phyloP scores from a whole-genome alignment of 2,113 vertebrate genomes.

The Bubo blakistoni region DNA sequence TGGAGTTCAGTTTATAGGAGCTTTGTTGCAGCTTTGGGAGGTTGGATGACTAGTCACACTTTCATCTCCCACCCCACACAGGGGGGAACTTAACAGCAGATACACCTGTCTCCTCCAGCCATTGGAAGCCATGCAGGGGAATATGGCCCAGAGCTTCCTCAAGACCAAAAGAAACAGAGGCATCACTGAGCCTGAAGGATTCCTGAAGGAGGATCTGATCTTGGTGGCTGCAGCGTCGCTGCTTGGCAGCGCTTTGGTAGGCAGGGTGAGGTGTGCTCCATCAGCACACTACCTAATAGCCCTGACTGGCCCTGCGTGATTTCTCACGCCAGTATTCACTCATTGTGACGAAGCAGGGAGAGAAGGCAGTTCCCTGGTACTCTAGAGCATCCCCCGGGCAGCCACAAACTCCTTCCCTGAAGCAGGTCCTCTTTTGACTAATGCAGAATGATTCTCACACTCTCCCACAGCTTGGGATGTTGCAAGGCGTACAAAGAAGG shows the following conservation, averaged over 20 bases:
- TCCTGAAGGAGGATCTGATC: background rate
- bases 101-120: background rate
- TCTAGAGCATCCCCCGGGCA: background rate
- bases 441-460: background rate
- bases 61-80: background rate
- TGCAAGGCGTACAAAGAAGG: background rate
- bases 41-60: background rate
- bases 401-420: background rate
- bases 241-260: background rate
- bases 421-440: background rate
- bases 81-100: background rate
- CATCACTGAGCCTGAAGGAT: background rate
- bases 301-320: background rate
- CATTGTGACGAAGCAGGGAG: background rate
- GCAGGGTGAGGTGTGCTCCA: background rate
- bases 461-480: background rate
- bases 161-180: background rate
- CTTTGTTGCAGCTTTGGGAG: background rate
- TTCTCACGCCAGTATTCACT: background rate
- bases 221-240: background rate
- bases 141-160: background rate
- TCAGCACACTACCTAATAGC: accelerated
- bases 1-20: background rate
- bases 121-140: background rate
- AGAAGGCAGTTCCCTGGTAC: background rate